Conservation (phyloP, 1,140 invertebrate genomes). For the Sipha flava region DNA sequence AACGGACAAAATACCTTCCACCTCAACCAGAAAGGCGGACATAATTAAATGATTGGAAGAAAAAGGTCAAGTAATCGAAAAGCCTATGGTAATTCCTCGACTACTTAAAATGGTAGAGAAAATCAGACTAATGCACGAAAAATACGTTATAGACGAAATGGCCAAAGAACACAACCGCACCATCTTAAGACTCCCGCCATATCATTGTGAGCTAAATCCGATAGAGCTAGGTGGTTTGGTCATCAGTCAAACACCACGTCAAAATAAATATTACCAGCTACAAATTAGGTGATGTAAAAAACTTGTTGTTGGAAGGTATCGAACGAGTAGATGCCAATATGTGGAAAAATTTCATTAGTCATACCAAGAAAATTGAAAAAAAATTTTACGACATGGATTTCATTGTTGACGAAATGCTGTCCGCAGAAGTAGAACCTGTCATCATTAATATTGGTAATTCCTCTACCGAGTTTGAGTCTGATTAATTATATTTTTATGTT, state of each 20-base stretch:
- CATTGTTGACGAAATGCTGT: not conserved
- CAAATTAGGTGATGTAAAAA: not conserved
- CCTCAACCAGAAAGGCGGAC: conserved; percentile 12
- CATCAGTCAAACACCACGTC: conserved; percentile 37
- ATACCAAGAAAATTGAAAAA: not conserved
- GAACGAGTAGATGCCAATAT: not conserved
- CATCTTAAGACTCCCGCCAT: conserved; percentile 39
- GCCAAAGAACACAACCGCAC: conserved; percentile 31
- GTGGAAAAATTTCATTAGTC: not conserved
- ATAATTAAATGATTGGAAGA: not conserved
- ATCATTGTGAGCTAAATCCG: conserved; percentile 38
- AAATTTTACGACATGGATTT: not conserved
- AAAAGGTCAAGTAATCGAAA: not conserved
- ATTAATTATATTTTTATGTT: no score
- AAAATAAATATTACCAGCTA: not conserved
- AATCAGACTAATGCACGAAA: not conserved
- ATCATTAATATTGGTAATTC: no score
- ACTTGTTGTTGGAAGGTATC: not conserved
- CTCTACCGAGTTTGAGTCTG: no score
- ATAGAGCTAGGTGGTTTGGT: conserved; percentile 37
- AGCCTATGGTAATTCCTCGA: not conserved
- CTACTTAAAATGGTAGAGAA: not conserved
- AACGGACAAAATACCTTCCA: conserved; percentile 16
- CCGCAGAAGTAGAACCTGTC: no score
- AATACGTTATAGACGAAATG: conserved; percentile 38